phyloP scores from a whole-genome alignment of 2,113 vertebrate genomes.

The Gymnocephalus cernua region DNA sequence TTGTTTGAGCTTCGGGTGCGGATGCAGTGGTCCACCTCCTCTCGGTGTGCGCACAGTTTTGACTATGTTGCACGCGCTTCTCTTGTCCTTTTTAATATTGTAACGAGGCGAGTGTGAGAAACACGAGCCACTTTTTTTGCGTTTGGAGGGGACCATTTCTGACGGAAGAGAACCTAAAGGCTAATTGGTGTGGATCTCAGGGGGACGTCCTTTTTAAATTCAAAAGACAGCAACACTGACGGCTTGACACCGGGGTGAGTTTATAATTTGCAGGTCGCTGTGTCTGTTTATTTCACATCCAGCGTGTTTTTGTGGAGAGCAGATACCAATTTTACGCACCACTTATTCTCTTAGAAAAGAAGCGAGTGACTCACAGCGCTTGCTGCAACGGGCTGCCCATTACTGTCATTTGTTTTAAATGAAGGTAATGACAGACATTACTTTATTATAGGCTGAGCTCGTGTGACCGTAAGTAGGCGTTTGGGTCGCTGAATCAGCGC shows the following conservation, averaged over 20 bases:
- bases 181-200: conserved; percentile 57
- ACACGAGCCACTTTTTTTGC: conserved; percentile 29
- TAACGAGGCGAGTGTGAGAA: conserved; percentile 13
- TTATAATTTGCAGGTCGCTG: conserved; percentile 6
- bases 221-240: conserved; percentile 13
- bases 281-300: conserved; percentile 20
- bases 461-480: conserved; percentile 21
- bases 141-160: conserved; percentile 36
- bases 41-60: conserved; percentile 16
- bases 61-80: conserved; percentile 17
- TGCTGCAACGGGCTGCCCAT: background rate
- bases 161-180: conserved; percentile 14
- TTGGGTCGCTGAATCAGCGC: conserved; percentile 37
- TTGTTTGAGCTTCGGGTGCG: conserved; percentile 58
- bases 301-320: background rate
- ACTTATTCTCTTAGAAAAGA: conserved; percentile 7
- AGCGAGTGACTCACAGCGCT: conserved; percentile 21
- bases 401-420: conserved; percentile 45
- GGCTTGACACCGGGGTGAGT: conserved; percentile 75
- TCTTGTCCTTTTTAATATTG: conserved; percentile 2
- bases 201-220: conserved; percentile 41
- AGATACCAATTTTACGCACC: conserved; percentile 64
- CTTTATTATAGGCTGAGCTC: conserved; percentile 25
- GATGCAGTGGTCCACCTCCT: conserved; percentile 51
- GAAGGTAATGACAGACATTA: conserved; percentile 48